Base-by-base conservation (phyloP, 1,140 invertebrate species). In the Achatina immaculata region DNA sequence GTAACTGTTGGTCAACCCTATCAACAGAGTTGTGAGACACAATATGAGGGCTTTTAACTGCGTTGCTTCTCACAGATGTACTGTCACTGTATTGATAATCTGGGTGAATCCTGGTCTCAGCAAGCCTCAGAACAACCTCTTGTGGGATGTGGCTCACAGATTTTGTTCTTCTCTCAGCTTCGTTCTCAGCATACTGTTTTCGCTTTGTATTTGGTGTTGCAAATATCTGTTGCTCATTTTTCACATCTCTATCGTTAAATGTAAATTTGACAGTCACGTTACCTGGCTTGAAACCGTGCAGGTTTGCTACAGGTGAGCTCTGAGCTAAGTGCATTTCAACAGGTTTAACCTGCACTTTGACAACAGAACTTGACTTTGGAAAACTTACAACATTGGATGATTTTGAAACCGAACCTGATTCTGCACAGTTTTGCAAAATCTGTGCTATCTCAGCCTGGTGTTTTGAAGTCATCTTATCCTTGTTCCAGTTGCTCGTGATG, bases 1-100 rank as follows among this genome's bases (percentile, higher is more conserved):
- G 43, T 28, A 82, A 68, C 51, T 82, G 81, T 40, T 78, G 76
- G 24, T 69, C 81, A 0, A 71, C 69, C 28, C 76, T 58, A 42
- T 78, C 81, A 48, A 82, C 76, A 65, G 81, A 81, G 24, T 58
- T 24, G 6, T 71, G 68, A 42, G 68, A 7, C 9, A 19, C 58
- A 62, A 31, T 31, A 2, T 40, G 38, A 45, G 38, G n/a, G n/a
- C 38, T 45, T 0, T 71, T 1, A 40, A n/a, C 28, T 71, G 11
- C 24, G 40, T 28, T 74, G 38, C 36, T 6, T 36, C 28, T 55
- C 6, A 31, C n/a, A 34, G 76, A 24, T 31, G 62, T 21, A 14
- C 3, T 51, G 16, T 45, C 34, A 1, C 1, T 14, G 16, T 34
- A 21, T 34, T 62, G 65, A 24, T 73, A 58, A 62, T 55, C 71